Conservation (phyloP, 2,888 invertebrate species). For the Drymonia ruficornis region DNA sequence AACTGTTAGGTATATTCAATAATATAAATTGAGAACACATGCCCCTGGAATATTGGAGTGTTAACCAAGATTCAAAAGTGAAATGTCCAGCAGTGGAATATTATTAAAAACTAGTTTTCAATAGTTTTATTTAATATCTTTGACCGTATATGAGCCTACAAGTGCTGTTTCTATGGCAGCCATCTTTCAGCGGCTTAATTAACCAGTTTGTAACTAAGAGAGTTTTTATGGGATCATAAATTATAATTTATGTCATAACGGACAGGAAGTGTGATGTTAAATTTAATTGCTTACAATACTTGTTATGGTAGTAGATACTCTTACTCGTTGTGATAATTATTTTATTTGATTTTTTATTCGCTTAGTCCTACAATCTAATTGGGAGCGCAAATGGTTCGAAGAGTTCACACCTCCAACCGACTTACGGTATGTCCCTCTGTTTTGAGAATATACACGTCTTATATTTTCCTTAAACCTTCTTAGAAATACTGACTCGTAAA, state of each 20-base stretch:
- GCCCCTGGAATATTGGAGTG: neutral
- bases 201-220: slow-evolving; percentile 22
- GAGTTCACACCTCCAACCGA: neutral
- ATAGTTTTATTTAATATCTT: slow-evolving; percentile 16
- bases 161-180: slow-evolving; percentile 11
- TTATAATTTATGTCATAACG: slow-evolving; percentile 26
- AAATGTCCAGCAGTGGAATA: neutral
- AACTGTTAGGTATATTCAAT: too few species aligned
- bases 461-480: neutral
- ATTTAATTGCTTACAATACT: slow-evolving; percentile 16
- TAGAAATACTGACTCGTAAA: neutral
- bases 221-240: slow-evolving; percentile 34
- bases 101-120: neutral
- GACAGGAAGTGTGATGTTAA: slow-evolving; percentile 20
- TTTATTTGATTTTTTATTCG: neutral
- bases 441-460: too few species aligned
- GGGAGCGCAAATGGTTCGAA: neutral
- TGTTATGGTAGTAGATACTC: slow-evolving; percentile 13
- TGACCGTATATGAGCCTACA: slow-evolving; percentile 11
- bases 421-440: too few species aligned
- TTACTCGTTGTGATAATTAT: slow-evolving; percentile 13
- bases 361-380: neutral
- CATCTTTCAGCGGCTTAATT: slow-evolving; percentile 15
- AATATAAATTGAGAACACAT: too few species aligned
- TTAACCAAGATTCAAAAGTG: neutral